Evolutionary conservation across 1,140 invertebrate species (phyloP), one percentile per base, ranked within the genome.

Genomic region (Capitella teleta): DNA sequence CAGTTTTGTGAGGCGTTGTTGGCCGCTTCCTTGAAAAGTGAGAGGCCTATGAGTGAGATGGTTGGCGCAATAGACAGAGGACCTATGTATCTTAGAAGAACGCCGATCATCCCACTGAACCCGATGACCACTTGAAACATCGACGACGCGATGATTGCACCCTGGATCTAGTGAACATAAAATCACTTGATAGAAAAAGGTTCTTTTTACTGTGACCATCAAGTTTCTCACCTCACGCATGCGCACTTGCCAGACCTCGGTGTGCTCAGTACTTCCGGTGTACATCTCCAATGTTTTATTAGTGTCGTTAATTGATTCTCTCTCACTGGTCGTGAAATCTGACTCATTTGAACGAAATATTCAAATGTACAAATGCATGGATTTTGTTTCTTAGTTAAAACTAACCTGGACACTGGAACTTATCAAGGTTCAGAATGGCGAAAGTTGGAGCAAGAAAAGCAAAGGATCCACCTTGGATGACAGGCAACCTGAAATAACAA

Each of bases 381-480:
- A n/a, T n/a, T n/a, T n/a, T n/a, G n/a, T n/a, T n/a, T n/a, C n/a
- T n/a, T n/a, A n/a, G n/a, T n/a, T n/a, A n/a, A n/a, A n/a, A n/a
- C n/a, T n/a, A n/a, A n/a, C n/a, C n/a, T n/a, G n/a, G n/a, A n/a
- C n/a, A n/a, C n/a, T n/a, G n/a, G n/a, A n/a, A n/a, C n/a, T n/a
- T n/a, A n/a, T n/a, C n/a, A n/a, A 87, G 68, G 55, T 77, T 78
- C 2, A 92, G 72, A 59, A 92, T 85, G 1, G 87, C 84, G 18
- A 90, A 65, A 0, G 85, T 85, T 0, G 87, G 87, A 3, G 86
- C 82, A n/a, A 92, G 64, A 71, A 90, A 89, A 0, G 86, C 83
- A 58, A 90, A 87, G 0, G 86, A 88, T 0, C 85, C 83, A 3
- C 87, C 87, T 68, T 84, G 81, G 26, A 84, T 78, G 25, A 83